These are phyloP conservation scores for Drosophila falleni DNA, from an alignment of 2,888 invertebrate genomes.

Conservation along the genomic window DNA sequence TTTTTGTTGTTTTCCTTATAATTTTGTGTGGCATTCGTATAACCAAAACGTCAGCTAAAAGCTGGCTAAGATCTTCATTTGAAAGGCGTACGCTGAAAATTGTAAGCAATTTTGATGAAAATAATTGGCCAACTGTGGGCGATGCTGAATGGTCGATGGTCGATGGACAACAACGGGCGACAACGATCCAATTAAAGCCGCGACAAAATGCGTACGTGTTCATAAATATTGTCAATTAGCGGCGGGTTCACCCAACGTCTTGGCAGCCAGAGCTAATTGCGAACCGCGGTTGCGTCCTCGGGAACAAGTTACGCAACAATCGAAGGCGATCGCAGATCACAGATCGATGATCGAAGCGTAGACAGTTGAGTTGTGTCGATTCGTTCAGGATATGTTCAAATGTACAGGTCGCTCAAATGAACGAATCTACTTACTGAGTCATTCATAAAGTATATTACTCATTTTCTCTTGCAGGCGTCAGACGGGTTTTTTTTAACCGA, in stretches of 20 bases:
- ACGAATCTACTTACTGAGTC: not conserved
- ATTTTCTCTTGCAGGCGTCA: too few species aligned
- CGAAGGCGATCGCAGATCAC: slow-evolving; percentile 11
- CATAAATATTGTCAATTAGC: slow-evolving; percentile 84
- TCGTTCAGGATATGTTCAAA: not conserved
- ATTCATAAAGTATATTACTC: not conserved
- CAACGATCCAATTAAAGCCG: slow-evolving; percentile 74
- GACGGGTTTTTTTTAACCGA: too few species aligned
- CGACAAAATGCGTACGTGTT: slow-evolving; percentile 82
- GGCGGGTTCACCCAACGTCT: slow-evolving; percentile 50
- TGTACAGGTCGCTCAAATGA: not conserved
- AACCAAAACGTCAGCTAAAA: slow-evolving; percentile 67
- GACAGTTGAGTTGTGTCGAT: slow-evolving; percentile 21
- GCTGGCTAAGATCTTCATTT: slow-evolving; percentile 74
- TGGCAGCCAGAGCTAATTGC: slow-evolving; percentile 82
- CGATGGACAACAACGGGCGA: slow-evolving; percentile 50
- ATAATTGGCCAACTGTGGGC: slow-evolving; percentile 80
- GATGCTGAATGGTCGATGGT: slow-evolving; percentile 18
- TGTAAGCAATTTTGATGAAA: slow-evolving; percentile 82
- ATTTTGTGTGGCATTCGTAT: slow-evolving; percentile 62
- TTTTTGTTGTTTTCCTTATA: slow-evolving; percentile 9
- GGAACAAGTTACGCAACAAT: slow-evolving; percentile 80
- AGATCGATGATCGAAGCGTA: slow-evolving; percentile 13
- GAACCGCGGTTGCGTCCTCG: slow-evolving; percentile 32
- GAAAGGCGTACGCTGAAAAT: slow-evolving; percentile 64